phyloP scores from a whole-genome alignment of 2,888 invertebrate species.

The Baccha elongata region DNA sequence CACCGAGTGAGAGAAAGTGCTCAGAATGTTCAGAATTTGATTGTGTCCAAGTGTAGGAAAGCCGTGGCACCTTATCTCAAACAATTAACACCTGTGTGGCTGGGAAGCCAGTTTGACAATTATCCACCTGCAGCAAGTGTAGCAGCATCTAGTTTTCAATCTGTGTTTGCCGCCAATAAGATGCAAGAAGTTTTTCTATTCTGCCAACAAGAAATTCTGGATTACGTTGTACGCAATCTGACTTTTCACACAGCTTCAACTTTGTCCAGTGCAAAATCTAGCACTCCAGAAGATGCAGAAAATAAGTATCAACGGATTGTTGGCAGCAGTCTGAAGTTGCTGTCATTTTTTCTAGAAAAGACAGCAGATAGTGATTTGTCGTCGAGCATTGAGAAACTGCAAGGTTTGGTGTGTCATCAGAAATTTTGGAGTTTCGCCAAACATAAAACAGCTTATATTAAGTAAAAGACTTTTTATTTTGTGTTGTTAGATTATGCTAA shows the following conservation, averaged over 20 bases:
- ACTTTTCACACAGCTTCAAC: conserved; percentile 85
- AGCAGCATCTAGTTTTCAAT: conserved; percentile 86
- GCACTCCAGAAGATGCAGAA: conserved; percentile 87
- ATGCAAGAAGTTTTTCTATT: conserved; percentile 90
- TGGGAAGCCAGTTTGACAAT: conserved; percentile 92
- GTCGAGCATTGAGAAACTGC: conserved; percentile 80
- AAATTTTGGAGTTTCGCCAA: conserved; percentile 90
- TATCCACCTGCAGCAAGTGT: conserved; percentile 92
- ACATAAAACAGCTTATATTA: conserved; percentile 83
- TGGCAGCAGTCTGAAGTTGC: conserved; percentile 86
- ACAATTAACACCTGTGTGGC: conserved; percentile 91
- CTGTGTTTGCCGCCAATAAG: conserved; percentile 91
- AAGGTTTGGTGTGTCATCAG: conserved; percentile 84
- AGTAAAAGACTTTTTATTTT: conserved; percentile 74
- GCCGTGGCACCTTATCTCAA: conserved; percentile 91
- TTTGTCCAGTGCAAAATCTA: conserved; percentile 83
- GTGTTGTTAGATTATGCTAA: background rate
- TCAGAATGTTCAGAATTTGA: conserved; percentile 87
- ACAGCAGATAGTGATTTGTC: conserved; percentile 83
- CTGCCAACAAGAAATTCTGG: conserved; percentile 91
- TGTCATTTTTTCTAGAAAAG: conserved; percentile 85
- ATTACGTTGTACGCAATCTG: conserved; percentile 88
- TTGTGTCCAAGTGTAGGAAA: conserved; percentile 88
- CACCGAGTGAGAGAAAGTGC: conserved; percentile 92
- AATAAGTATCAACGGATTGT: conserved; percentile 87